Evolutionary conservation across 2,888 invertebrate species (phyloP).

Genomic region (Anthrax anthrax): DNA sequence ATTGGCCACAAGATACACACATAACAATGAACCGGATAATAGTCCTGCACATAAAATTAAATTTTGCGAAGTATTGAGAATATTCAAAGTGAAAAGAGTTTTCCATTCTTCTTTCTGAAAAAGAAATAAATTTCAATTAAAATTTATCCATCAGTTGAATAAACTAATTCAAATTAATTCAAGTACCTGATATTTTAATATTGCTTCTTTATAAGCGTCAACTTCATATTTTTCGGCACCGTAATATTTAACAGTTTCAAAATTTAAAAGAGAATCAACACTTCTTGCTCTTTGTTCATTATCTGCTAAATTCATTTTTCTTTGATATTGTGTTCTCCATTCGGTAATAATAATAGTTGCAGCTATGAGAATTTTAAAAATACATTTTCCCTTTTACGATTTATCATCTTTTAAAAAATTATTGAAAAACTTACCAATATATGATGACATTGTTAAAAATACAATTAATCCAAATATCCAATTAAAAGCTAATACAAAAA

Average conservation of each 20-base stretch:
- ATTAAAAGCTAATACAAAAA: constrained; percentile 77
- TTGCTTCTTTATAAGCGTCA: constrained; percentile 66
- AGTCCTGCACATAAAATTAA: constrained; percentile 76
- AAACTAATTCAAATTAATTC: constrained; percentile 1
- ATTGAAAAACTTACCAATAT: constrained; percentile 62
- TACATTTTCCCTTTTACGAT: too few species aligned
- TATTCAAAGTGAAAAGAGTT: constrained; percentile 67
- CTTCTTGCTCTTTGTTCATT: constrained; percentile 84
- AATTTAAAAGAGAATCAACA: constrained; percentile 92
- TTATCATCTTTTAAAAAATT: too few species aligned
- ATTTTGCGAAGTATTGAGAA: constrained; percentile 86
- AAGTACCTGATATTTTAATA: constrained; percentile 64
- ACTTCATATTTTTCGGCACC: constrained; percentile 90
- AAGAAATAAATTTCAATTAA: constrained; percentile 11
- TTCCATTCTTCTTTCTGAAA: constrained; percentile 80
- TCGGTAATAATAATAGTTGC: constrained; percentile 85
- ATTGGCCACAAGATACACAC: constrained; percentile 70
- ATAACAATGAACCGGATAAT: constrained; percentile 72
- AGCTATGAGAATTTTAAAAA: constrained; percentile 36
- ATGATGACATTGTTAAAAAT: constrained; percentile 81
- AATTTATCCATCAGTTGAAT: neutral
- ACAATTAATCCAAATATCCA: constrained; percentile 92
- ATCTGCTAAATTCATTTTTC: constrained; percentile 87
- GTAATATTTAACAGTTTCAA: constrained; percentile 98
- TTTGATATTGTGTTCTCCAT: constrained; percentile 92